Evolutionary conservation across 2,888 invertebrate genomes (phyloP).

Genomic region (Ophioninae sp.): DNA sequence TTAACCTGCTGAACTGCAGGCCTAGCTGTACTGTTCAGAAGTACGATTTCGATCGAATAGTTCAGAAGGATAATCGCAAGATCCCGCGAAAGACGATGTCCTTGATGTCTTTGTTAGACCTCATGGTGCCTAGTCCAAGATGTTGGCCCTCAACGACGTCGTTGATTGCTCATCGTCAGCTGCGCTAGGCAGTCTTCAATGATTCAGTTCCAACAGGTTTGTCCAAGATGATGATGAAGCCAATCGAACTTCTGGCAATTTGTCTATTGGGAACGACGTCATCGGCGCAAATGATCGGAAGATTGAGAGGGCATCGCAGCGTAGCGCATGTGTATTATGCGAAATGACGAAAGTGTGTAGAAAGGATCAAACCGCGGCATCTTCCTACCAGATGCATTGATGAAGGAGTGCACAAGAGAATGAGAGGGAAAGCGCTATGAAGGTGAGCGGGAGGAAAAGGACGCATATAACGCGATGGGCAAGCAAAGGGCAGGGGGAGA

Average conservation of each 20-base stretch:
- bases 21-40: no score
- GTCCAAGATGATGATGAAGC: neutral
- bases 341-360: conserved; percentile 59
- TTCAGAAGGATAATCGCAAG: no score
- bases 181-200: neutral
- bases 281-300: conserved; percentile 1
- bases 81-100: no score
- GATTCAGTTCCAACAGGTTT: neutral
- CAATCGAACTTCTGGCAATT: neutral
- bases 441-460: conserved; percentile 18
- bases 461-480: conserved; percentile 42
- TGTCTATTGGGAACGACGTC: conserved; percentile 9
- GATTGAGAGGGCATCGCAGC: conserved; percentile 37
- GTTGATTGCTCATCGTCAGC: neutral
- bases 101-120: no score
- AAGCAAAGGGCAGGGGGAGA: conserved; percentile 63
- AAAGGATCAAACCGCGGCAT: conserved; percentile 49
- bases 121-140: no score
- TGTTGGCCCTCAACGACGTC: neutral
- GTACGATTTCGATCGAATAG: no score
- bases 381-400: conserved; percentile 20
- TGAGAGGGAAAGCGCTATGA: neutral
- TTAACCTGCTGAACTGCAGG: no score
- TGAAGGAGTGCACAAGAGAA: conserved; percentile 30
- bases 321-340: conserved; percentile 56